phyloP scores from a whole-genome alignment of 2,113 vertebrate genomes.

The Sterrhoptilus dennistouni region DNA sequence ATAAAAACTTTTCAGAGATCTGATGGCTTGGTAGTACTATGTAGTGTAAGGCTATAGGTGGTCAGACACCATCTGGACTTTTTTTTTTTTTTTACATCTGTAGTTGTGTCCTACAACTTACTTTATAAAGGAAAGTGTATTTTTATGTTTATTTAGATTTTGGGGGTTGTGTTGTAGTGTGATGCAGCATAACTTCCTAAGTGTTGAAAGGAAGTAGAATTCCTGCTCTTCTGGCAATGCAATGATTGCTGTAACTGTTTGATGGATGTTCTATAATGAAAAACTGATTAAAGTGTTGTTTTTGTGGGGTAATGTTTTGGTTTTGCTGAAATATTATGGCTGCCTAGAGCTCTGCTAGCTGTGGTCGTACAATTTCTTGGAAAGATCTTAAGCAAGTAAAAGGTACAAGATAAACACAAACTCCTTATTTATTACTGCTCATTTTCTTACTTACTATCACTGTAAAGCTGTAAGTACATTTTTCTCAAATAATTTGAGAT shows the following conservation, averaged over 20 bases:
- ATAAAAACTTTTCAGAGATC: neutral
- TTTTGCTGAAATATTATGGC: neutral
- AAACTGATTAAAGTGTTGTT: neutral
- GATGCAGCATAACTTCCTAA: neutral
- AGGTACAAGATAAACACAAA: neutral
- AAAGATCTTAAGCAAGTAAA: neutral
- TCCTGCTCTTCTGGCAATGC: neutral
- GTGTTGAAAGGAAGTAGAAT: neutral
- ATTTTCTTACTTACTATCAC: neutral
- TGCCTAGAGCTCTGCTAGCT: neutral
- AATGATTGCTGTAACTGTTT: neutral
- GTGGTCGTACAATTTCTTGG: neutral
- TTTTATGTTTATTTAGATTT: neutral
- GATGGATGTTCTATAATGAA: neutral
- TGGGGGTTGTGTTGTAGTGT: neutral
- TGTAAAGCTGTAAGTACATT: neutral
- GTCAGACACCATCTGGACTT: neutral
- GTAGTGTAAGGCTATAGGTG: neutral
- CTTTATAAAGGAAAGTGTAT: neutral
- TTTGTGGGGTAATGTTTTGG: neutral
- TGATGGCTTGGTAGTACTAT: neutral
- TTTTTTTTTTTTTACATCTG: neutral
- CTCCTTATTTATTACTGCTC: neutral
- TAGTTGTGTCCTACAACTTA: neutral
- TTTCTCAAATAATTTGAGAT: neutral